These are phyloP conservation scores for Synergus laeviventris DNA, from an alignment of 2,888 invertebrate genomes.

Conservation along the genomic window DNA sequence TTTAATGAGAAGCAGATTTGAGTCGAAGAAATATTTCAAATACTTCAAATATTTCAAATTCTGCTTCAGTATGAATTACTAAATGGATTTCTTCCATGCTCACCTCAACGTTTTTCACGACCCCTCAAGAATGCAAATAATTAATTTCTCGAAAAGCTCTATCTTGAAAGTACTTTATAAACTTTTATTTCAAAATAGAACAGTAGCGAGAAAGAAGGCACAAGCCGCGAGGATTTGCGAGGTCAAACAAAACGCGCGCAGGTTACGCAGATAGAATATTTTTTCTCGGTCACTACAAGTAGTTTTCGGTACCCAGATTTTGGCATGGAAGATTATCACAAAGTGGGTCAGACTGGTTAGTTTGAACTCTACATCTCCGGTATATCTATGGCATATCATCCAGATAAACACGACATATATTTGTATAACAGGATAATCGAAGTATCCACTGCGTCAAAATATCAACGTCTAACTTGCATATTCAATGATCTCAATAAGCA, in stretches of 20 bases:
- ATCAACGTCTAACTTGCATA: not conserved
- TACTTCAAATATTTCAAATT: not conserved
- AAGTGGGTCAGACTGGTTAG: not conserved
- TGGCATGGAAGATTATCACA: not conserved
- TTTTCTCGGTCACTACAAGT: not conserved
- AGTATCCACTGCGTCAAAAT: conserved; percentile 3
- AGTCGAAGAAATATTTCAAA: not conserved
- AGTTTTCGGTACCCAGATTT: not conserved
- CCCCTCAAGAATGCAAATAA: not conserved
- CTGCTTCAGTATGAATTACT: not conserved
- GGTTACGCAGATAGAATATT: not conserved
- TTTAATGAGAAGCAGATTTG: not conserved
- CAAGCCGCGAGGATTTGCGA: conserved; percentile 6
- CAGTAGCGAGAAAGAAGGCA: not conserved
- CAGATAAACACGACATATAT: not conserved
- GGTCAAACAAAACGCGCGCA: not conserved
- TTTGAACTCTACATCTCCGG: not conserved
- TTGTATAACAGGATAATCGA: not conserved
- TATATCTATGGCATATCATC: not conserved
- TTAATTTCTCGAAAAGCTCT: not conserved
- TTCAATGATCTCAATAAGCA: conserved; percentile 25
- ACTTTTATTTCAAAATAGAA: not conserved
- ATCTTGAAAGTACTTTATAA: not conserved
- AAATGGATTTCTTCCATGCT: not conserved
- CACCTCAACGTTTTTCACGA: not conserved